Base-by-base conservation (phyloP, 2,113 vertebrate species). In the Pseudorhombus dupliciocellatus region DNA sequence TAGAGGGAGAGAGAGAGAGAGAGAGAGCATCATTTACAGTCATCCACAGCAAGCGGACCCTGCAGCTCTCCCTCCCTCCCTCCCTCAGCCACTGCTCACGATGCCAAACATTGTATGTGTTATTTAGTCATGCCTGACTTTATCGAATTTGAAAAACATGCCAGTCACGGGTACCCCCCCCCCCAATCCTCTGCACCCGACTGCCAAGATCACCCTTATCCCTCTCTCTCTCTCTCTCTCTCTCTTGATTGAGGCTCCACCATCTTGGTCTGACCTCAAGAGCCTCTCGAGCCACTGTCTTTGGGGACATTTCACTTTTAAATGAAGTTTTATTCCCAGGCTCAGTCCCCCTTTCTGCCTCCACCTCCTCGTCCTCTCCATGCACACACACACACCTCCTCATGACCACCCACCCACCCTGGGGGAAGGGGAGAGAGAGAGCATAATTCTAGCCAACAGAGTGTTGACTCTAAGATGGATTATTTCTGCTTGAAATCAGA, bases 101-200 rank as follows among this genome's bases (percentile, higher is more conserved):
- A 84, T 84, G 84, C 79, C 87, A 88, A 93, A 89, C 87, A 90
- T 89, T 86, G 89, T 89, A 88, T 87, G 77, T 89, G 86, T 91
- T 91, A 92, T 92, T 93, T 92, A 92, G 90, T 92, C 88, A 90
- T 90, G 91, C 89, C 90, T 88, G 89, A 90, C 88, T 92, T 90
- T 92, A 92, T 90, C 81, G 75, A 92, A 91, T 91, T 90, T 88
- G 76, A 90, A 88, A 87, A 90, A 91, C 88, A 90, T 88, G 89
- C 88, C 89, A 88, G 84, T 91, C 82, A 87, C 80, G 77, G 87
- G 76, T 84, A 78, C 64, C 12, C 51, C 48, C 24, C 53, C 0
- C 26, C 4, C 24, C 12, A 18, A 21, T 44, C 73, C 10, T 42
- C 62, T 46, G 9, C 34, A 40, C 31, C 67, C 73, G 58, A 31